Evolutionary conservation across 2,888 invertebrate genomes (phyloP).

Genomic region (Amiota minor): DNA sequence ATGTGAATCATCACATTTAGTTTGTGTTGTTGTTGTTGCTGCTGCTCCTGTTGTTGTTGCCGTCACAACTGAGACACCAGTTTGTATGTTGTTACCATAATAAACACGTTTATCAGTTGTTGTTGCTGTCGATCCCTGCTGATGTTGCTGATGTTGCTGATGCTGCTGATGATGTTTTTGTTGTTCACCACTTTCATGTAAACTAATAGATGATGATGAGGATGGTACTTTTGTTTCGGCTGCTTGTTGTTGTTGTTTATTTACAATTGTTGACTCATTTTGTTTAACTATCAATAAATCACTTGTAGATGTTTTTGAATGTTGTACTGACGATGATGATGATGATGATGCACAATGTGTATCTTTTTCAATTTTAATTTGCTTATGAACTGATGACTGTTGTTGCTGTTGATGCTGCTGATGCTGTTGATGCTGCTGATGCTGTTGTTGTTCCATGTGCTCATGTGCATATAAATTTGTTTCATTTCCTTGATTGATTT

Average conservation of each 20-base stretch:
- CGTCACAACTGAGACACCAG: constrained; percentile 4
- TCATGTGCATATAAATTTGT: not conserved
- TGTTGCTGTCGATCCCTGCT: not conserved
- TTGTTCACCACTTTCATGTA: not conserved
- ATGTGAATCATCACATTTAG: constrained; percentile 84
- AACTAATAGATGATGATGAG: not conserved
- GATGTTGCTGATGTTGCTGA: constrained; percentile 3
- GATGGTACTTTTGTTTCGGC: constrained; percentile 34
- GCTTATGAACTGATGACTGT: not conserved
- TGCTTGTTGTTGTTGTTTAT: constrained; percentile 20
- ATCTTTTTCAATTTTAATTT: constrained; percentile 1
- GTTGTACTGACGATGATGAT: no score
- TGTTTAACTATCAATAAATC: no score
- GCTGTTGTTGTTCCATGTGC: constrained; percentile 29
- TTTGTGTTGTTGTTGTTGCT: constrained; percentile 20
- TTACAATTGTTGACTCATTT: not conserved
- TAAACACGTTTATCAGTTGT: constrained; percentile 19
- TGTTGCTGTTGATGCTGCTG: constrained; percentile 1
- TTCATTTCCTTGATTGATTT: no score
- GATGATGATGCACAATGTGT: not conserved
- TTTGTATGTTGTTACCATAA: not conserved
- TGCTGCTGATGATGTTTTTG: constrained; percentile 22
- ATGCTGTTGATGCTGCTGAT: not conserved
- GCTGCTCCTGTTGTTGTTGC: constrained; percentile 1
- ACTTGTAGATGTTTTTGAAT: not conserved